These are phyloP conservation scores for Xenopus tropicalis DNA, from an alignment of 2,113 vertebrate species.

Conservation along the genomic window UCB_Xtro_10.0 CM004444.2:116104501-116105000, in stretches of 20 bases:
- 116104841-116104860: slow-evolving; percentile 9
- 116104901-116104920: slow-evolving; percentile 1
- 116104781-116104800: slow-evolving; percentile 28
- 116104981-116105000: background rate
- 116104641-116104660: background rate
- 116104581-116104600: slow-evolving; percentile 17
- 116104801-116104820: slow-evolving; percentile 10
- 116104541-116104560: slow-evolving; percentile 31
- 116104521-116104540: slow-evolving; percentile 13
- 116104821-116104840: slow-evolving; percentile 29
- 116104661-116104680: slow-evolving; percentile 3
- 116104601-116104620: slow-evolving; percentile 11
- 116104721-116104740: background rate
- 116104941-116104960: background rate
- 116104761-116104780: slow-evolving; percentile 23
- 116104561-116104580: slow-evolving; percentile 19
- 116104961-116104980: background rate
- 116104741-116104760: background rate
- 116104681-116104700: too few species aligned
- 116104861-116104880: slow-evolving; percentile 10
- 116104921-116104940: background rate
- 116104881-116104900: background rate
- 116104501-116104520: background rate
- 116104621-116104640: slow-evolving; percentile 5
- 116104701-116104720: too few species aligned